Percentiles rank a stretch among this genome's conserved stretches.
Conservation (phyloP, 2,113 vertebrate species). For the Ovibos moschatus region DNA sequence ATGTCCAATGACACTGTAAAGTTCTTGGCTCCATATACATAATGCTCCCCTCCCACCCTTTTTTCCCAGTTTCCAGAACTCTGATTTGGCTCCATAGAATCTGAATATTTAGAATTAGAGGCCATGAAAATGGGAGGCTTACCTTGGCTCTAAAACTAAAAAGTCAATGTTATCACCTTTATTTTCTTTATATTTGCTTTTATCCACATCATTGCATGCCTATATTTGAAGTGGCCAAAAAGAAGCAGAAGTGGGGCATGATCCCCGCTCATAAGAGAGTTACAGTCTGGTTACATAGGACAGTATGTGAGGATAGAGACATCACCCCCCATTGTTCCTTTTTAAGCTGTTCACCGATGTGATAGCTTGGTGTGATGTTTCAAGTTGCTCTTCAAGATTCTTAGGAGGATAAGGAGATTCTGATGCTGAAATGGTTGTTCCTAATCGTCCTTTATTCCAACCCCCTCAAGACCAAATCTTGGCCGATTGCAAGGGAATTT, state of each 20-base stretch:
- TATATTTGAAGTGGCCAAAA: neutral
- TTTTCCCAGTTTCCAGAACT: neutral
- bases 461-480: neutral
- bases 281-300: neutral
- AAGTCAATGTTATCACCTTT: neutral
- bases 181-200: neutral
- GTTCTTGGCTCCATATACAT: neutral
- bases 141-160: neutral
- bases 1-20: neutral
- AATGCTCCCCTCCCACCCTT: neutral
- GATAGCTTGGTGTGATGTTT: neutral
- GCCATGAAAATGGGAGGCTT: neutral
- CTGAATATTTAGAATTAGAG: slow-evolving; percentile 7
- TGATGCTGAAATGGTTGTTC: neutral
- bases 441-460: neutral
- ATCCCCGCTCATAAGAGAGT: neutral
- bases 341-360: neutral
- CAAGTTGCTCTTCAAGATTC: neutral
- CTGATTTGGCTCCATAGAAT: neutral
- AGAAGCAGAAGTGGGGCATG: neutral
- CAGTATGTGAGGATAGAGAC: neutral
- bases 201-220: slow-evolving; percentile 20
- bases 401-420: neutral
- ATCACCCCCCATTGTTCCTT: neutral
- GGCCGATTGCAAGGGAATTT: neutral